Evolutionary conservation across 2,113 vertebrate genomes (phyloP), one percentile per base, ranked within the genome.

Genomic region (Lontra canadensis): DNA sequence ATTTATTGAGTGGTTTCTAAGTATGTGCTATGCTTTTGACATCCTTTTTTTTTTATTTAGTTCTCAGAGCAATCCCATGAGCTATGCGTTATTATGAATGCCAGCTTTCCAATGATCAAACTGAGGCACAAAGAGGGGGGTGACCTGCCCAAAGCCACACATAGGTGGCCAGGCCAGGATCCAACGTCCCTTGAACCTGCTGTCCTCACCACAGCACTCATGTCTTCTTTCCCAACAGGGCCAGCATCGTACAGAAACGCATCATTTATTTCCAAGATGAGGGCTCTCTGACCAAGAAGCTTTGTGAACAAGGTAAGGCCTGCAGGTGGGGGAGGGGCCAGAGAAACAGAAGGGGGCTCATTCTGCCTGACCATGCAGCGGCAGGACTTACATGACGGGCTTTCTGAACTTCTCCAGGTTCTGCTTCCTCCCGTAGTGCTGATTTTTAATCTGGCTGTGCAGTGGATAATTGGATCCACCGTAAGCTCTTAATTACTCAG

Each of bases 231-330:
- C 73, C 85, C 91, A 87, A 61, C 91, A 99, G 99, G 98, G 99
- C 99, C 92, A 99, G 99, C 97, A 99, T 99, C 81, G 99, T 99
- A 96, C 99, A 99, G 99, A 99, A 99, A 96, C 99, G 99, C 95
- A 99, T 99, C 31, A 99, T 99, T 98, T 99, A 99, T 98, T 99
- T 99, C 98, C 99, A 99, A 98, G 99, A 99, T 97, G 99, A 99
- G 96, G 99, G 99, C 63, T 99, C 99, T 69, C 99, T 99, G 96
- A 99, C 99, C 21, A 99, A 99, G 99, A 99, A 98, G 97, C 99
- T 99, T 97, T 99, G 99, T 98, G 99, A 99, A 98, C 99, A 99
- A 99, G 99, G 99, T 99, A 99, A 98, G 98, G 29, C 15, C 7
- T 36, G 17, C 61, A 59, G 39, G 25, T 6, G 6, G 81, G 52